Conservation (phyloP, 2,113 vertebrate genomes). For the Motacilla tschutschensis region DNA sequence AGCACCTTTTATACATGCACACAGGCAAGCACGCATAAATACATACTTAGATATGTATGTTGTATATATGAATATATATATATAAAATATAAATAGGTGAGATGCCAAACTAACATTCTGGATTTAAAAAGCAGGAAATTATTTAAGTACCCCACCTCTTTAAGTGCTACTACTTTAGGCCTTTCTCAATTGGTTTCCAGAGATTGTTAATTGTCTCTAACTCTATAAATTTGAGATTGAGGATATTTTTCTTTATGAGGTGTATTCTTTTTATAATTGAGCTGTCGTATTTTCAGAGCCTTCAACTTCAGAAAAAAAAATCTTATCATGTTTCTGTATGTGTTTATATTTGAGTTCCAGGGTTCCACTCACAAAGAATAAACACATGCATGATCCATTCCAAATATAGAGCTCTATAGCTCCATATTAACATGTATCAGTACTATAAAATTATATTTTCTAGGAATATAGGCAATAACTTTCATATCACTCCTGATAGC, state of each 20-base stretch:
- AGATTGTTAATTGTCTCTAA: rapidly evolving
- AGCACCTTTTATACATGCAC: rapidly evolving
- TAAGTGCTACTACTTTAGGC: background rate
- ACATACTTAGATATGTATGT: rapidly evolving
- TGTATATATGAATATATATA: background rate
- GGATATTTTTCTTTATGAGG: background rate
- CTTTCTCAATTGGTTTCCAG: background rate
- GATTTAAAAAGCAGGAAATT: background rate
- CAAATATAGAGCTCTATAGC: background rate
- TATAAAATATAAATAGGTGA: background rate
- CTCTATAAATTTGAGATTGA: background rate
- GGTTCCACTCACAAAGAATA: background rate
- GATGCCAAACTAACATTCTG: background rate
- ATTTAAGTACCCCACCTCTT: background rate
- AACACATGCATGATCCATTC: rapidly evolving
- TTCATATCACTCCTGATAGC: background rate
- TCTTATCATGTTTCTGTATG: background rate
- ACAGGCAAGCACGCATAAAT: too few species aligned
- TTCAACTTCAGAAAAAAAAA: background rate
- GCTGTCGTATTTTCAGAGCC: background rate
- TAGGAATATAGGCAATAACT: background rate
- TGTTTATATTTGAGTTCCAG: background rate
- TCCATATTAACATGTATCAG: background rate
- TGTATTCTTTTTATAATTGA: background rate
- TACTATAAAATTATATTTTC: background rate